phyloP scores from a whole-genome alignment of 2,113 vertebrate genomes.

The Microtus ochrogaster region DNA sequence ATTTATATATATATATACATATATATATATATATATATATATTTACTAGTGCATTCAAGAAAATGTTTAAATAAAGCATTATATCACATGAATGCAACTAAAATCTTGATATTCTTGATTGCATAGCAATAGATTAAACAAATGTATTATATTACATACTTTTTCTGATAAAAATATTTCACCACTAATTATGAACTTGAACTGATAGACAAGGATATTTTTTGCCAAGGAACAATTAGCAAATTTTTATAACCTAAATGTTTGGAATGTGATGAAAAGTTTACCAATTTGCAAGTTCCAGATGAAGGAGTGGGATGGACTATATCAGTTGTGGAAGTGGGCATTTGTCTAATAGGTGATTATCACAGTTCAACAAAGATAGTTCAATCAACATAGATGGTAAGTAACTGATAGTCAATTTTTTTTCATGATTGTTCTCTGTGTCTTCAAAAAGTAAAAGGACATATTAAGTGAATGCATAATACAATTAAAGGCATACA shows the following conservation, averaged over 20 bases:
- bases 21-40: too few relatives aligned
- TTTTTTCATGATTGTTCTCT: not conserved
- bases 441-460: not conserved
- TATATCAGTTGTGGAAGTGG: not conserved
- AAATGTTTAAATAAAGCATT: slow-evolving; percentile 27
- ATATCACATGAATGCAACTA: not conserved
- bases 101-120: slow-evolving; percentile 43
- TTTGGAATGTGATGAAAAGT: not conserved
- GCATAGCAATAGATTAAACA: slow-evolving; percentile 24
- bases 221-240: not conserved
- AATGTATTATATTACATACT: not conserved
- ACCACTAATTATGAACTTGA: not conserved
- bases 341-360: not conserved
- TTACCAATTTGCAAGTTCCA: not conserved
- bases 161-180: not conserved
- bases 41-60: not conserved
- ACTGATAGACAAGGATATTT: not conserved
- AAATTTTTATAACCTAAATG: not conserved
- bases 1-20: too few relatives aligned
- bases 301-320: fast-evolving
- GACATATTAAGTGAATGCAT: not conserved
- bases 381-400: not conserved
- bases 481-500: not conserved
- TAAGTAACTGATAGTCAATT: not conserved
- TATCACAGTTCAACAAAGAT: fast-evolving